Evolutionary conservation across 2,113 vertebrate genomes (phyloP).

Genomic region (Catharus fuscescens): DNA sequence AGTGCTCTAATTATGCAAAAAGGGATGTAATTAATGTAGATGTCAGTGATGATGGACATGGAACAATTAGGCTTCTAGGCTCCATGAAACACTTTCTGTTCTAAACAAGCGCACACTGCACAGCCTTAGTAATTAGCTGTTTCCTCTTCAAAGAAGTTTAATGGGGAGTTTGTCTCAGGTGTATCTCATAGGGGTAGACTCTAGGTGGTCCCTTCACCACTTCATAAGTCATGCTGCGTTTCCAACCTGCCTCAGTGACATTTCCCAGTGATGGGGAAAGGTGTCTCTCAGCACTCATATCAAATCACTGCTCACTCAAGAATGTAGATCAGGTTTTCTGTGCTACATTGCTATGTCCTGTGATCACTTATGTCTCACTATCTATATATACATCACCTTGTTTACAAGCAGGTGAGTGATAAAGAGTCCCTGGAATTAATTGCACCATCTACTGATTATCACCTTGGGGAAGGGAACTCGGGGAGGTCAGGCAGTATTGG

Average conservation of each 20-base stretch:
- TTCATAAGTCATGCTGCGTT: not conserved
- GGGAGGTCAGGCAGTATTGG: not conserved
- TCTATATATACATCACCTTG: not conserved
- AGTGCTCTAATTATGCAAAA: constrained; percentile 34
- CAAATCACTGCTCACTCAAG: not conserved
- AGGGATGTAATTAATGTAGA: constrained; percentile 28
- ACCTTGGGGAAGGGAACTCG: not conserved
- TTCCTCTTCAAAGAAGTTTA: not conserved
- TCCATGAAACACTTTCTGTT: not conserved
- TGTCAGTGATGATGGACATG: constrained; percentile 28
- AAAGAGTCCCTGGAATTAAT: not conserved
- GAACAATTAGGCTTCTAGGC: constrained; percentile 15
- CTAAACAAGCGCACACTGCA: not conserved
- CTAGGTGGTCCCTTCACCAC: not conserved
- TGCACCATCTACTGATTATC: not conserved
- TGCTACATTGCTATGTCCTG: not conserved
- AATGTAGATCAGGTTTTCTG: not conserved
- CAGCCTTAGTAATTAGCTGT: not conserved
- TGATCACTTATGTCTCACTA: not conserved
- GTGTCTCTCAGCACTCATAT: not conserved
- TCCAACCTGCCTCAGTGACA: not conserved
- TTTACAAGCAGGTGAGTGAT: not conserved
- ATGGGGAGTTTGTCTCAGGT: not conserved
- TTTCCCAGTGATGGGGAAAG: not conserved
- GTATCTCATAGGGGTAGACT: not conserved